Base-by-base conservation (phyloP, 2,888 invertebrate species). In the Luperina testacea region DNA sequence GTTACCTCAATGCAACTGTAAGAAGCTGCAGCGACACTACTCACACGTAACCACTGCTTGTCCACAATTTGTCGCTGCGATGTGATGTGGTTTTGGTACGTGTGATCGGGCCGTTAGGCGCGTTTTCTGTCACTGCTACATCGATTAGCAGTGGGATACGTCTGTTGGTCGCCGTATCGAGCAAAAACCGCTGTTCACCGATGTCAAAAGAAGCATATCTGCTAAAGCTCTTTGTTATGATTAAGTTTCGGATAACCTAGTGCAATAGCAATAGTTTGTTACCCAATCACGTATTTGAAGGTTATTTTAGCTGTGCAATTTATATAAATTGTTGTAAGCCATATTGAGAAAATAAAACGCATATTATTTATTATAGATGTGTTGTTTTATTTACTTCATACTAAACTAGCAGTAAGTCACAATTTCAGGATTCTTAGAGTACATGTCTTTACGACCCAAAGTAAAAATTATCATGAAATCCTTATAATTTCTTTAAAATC, bases 341-440 rank as follows among this genome's bases (percentile, higher is more conserved):
- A 78, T 86, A 84, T 82, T 87, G 80, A 82, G 42, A 78, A 89
- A 88, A 88, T 84, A 80, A 89, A 88, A 89, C 80, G 80, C 87
- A 87, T 87, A 82, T 83, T 88, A 88, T 80, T 87, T 83, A 81
- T 85, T 80, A 72, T 42, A 85, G 42, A 64, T 78, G 64, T 78
- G 15, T 83, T 70, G 53, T 89, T 89, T 88, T 84, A 89, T 89
- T 86, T 51, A 70, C 27, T 84, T 72, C 75, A 13, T 57, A 24
- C 6, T 42, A 20, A 68, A 68, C 5, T 67, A 42, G 67, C 15
- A 4, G 8, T 27, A 27, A 13, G 27, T 61, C 59, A 61, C 27
- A 13, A 15, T 27, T 59, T n/a, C 59, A 59, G 59, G 13, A 59
- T 59, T n/a, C 59, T n/a, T n/a, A n/a, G 4, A 59, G 11, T n/a